These are phyloP conservation scores for Ips typographus DNA, from an alignment of 1,140 invertebrate species.

Conservation along the genomic window DNA sequence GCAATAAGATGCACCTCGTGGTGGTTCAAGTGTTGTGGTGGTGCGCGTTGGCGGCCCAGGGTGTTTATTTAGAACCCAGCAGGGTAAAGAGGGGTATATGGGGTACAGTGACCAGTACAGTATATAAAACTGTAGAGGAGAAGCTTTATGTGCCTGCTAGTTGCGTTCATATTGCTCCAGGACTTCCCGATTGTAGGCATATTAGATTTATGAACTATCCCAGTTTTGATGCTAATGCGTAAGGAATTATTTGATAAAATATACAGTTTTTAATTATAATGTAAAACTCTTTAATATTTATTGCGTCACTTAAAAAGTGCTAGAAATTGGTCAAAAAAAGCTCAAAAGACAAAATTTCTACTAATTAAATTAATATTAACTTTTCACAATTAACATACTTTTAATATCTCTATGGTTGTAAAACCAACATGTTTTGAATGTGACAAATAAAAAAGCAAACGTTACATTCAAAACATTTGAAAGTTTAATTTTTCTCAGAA, in stretches of 20 bases:
- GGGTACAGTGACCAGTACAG: slow-evolving; percentile 42
- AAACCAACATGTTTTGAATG: too few relatives aligned
- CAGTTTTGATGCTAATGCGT: slow-evolving; percentile 4
- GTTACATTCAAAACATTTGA: too few relatives aligned
- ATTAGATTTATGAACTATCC: slow-evolving; percentile 46
- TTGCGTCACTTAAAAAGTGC: too few relatives aligned
- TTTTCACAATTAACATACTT: too few relatives aligned
- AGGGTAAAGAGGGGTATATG: slow-evolving; percentile 22
- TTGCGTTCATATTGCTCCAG: slow-evolving; percentile 45
- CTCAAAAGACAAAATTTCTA: too few relatives aligned
- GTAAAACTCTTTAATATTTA: too few relatives aligned
- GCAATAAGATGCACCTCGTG: neutral
- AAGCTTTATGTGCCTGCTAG: slow-evolving; percentile 45
- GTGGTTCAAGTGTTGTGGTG: neutral
- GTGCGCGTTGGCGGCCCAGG: slow-evolving; percentile 1
- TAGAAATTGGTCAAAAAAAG: too few relatives aligned
- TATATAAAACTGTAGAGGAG: slow-evolving; percentile 36
- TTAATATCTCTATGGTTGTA: too few relatives aligned
- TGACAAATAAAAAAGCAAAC: too few relatives aligned
- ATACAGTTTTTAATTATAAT: too few relatives aligned
- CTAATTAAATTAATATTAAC: too few relatives aligned
- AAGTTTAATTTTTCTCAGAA: too few relatives aligned
- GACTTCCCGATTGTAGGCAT: slow-evolving; percentile 45
- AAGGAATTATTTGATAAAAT: neutral
- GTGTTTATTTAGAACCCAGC: slow-evolving; percentile 11